A percentile compares a stretch with the other conserved stretches of the same genome.
These are phyloP conservation scores for Nemopilema nomurai DNA, from an alignment of 30 jellyfish, hydroid and myxozoan genomes.

Conservation along the genomic window DNA sequence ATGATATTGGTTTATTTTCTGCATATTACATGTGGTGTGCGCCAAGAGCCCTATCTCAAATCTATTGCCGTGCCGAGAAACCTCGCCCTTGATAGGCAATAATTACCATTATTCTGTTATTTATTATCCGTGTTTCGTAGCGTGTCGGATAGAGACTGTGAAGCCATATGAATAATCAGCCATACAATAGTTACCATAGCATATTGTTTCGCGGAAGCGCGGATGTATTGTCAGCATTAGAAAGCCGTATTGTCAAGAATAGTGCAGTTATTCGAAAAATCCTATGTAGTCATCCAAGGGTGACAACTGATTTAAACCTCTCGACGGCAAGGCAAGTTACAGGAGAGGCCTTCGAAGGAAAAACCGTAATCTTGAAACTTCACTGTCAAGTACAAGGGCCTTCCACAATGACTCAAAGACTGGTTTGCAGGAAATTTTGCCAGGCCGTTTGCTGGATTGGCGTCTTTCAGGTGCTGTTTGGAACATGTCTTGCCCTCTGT, in stretches of 20 bases:
- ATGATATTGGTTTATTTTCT: too few species aligned
- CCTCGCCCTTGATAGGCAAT: neutral
- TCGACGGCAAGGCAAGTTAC: neutral
- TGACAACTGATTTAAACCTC: neutral
- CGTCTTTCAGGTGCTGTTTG: conserved; percentile 66
- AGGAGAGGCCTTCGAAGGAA: neutral
- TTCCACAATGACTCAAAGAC: conserved; percentile 33
- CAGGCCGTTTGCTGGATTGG: conserved; percentile 64
- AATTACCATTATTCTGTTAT: neutral
- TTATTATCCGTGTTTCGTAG: too few species aligned
- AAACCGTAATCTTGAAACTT: neutral
- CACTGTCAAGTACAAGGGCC: neutral
- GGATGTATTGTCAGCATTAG: neutral
- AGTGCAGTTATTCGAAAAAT: neutral
- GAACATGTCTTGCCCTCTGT: conserved; percentile 78
- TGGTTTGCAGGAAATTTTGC: conserved; percentile 43
- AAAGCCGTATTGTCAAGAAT: neutral
- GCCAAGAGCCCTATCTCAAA: too few species aligned
- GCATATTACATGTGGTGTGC: too few species aligned
- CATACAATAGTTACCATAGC: neutral
- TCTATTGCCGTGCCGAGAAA: neutral
- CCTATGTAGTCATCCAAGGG: neutral
- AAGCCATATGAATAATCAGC: neutral
- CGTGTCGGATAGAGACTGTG: neutral
- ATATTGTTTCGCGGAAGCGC: neutral